Percentiles rank a stretch among this genome's conserved stretches.
Evolutionary conservation across 2,888 invertebrate species (phyloP).

Genomic region (Campoplex nolae): DNA sequence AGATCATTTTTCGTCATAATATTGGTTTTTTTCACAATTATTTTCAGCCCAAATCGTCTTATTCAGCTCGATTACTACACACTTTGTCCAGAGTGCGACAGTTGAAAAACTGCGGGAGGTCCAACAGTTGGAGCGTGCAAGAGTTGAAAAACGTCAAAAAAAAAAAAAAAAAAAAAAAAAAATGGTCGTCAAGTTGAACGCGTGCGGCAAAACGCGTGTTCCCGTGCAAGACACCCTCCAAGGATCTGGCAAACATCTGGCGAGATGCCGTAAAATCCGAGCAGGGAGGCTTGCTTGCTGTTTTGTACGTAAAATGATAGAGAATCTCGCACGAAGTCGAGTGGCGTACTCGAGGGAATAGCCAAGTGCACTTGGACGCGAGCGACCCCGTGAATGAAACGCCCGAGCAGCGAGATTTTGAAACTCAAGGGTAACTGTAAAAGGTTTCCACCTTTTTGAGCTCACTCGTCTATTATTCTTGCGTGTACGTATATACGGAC

Average conservation of each 20-base stretch:
- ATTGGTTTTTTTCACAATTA: not conserved
- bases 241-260: constrained; percentile 63
- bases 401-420: constrained; percentile 12
- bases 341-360: constrained; percentile 61
- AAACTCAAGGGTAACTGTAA: constrained; percentile 70
- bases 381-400: constrained; percentile 52
- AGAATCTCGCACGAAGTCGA: constrained; percentile 64
- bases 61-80: not conserved
- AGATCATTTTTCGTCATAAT: not conserved
- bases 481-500: not conserved
- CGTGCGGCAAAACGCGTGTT: constrained; percentile 47
- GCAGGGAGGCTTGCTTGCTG: constrained; percentile 4
- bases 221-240: constrained; percentile 57
- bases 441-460: constrained; percentile 74
- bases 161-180: constrained; percentile 29
- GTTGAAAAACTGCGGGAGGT: constrained; percentile 58
- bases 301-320: not conserved
- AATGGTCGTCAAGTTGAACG: constrained; percentile 50
- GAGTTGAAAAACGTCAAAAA: constrained; percentile 25
- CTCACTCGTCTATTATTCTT: constrained; percentile 41
- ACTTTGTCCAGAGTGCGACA: constrained; percentile 45
- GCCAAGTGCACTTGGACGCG: constrained; percentile 68
- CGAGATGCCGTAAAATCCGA: constrained; percentile 45
- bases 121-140: constrained; percentile 34
- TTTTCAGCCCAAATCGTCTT: not conserved